Base-by-base conservation (phyloP, 2,113 vertebrate genomes). In the Tyto alba region DNA sequence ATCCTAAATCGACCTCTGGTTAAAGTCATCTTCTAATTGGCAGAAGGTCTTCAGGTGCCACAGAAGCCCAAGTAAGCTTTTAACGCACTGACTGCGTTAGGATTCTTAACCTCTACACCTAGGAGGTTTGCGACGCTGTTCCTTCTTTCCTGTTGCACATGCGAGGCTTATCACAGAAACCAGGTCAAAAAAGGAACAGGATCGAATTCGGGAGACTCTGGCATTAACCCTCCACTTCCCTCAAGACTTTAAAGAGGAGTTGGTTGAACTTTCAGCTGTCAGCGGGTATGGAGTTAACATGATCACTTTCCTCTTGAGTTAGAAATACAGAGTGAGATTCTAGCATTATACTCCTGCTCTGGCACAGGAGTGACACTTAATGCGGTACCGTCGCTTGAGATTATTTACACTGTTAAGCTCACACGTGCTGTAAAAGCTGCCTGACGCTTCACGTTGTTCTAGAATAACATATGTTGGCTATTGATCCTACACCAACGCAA, bases 81-180 rank as follows among this genome's bases (percentile, higher is more conserved):
- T 45, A 77, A 4, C 30, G 10, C 18, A 0, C 43, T 13, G 38
- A 3, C 17, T 3, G 10, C 2, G 8, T 36, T 18, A 8, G 38
- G 52, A 27, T 32, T 25, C 66, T 45, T 27, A 41, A 22, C 38
- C 47, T 30, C 34, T 23, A 6, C 5, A 4, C 56, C 52, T 29
- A 27, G 64, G 19, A 22, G 5, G 26, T 26, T 45, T 13, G 50
- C 11, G 21, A 26, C 10, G 4, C 40, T n/a, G 2, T 27, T 59
- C 25, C 25, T 67, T 48, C 60, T 34, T 57, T 63, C 32, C 30
- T 26, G 11, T 21, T n/a, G 20, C 78, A 53, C 64, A 15, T n/a
- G 53, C 77, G 5, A n/a, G 41, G 47, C 14, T 2, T 7, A 29
- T 29, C 11, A 21, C 15, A 64, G 43, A 38, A 72, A 34, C 52